Evolutionary conservation across 2,888 invertebrate genomes (phyloP).

Genomic region (Ditylenchus weischeri): DNA sequence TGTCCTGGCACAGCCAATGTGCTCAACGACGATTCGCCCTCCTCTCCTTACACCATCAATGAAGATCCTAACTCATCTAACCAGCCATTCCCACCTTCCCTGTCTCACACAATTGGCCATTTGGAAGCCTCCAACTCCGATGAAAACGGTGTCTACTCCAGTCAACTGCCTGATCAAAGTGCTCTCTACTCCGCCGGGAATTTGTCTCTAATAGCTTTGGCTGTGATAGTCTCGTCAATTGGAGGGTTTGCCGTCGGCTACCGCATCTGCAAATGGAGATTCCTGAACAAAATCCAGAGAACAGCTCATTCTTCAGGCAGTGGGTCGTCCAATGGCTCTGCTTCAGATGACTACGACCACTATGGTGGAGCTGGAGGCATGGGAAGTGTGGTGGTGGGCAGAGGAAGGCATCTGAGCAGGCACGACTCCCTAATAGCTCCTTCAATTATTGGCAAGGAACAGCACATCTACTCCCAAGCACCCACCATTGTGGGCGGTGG

Average conservation of each 20-base stretch:
- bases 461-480: conserved; percentile 40
- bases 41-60: conserved; percentile 23
- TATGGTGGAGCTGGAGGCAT: conserved; percentile 18
- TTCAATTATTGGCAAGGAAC: conserved; percentile 33
- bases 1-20: conserved; percentile 46
- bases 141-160: conserved; percentile 14
- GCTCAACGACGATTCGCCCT: conserved; percentile 16
- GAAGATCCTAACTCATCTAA: conserved; percentile 13
- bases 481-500: conserved; percentile 17
- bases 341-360: conserved; percentile 38
- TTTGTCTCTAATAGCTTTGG: conserved; percentile 40
- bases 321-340: conserved; percentile 41
- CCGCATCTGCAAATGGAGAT: conserved; percentile 42
- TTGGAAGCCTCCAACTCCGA: conserved; percentile 13
- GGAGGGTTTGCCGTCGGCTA: conserved; percentile 51
- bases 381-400: conserved; percentile 25
- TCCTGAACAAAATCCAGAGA: conserved; percentile 39
- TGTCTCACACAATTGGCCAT: background rate
- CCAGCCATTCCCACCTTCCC: background rate
- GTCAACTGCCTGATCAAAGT: conserved; percentile 7
- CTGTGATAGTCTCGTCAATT: conserved; percentile 40
- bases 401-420: conserved; percentile 32
- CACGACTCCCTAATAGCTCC: conserved; percentile 53
- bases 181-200: conserved; percentile 27
- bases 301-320: conserved; percentile 26